phyloP scores from a whole-genome alignment of 2,113 vertebrate species.

The Podarcis raffonei region DNA sequence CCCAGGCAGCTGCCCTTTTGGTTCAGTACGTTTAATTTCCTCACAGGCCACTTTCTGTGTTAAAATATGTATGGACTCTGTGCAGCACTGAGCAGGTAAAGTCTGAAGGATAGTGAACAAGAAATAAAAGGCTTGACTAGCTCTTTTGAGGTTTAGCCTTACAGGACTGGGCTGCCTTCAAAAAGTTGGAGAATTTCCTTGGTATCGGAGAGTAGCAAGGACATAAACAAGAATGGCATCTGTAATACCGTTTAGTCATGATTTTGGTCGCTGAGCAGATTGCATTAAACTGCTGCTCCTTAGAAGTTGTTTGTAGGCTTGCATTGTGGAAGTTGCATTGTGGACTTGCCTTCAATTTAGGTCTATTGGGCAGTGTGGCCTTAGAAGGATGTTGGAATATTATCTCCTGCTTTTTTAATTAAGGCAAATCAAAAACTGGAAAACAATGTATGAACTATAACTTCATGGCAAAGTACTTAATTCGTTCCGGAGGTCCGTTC shows the following conservation, averaged over 20 bases:
- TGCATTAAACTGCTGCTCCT: background rate
- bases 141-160: background rate
- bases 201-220: background rate
- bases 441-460: background rate
- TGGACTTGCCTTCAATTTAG: background rate
- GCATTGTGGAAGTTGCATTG: too few relatives aligned
- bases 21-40: background rate
- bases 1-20: slow-evolving; percentile 16
- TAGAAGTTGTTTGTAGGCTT: background rate
- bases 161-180: background rate
- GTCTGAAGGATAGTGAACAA: background rate
- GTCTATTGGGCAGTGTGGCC: background rate
- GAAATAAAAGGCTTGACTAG: slow-evolving; percentile 12
- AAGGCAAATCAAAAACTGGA: background rate
- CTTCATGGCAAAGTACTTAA: background rate
- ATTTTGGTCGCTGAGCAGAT: background rate
- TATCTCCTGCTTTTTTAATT: background rate
- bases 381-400: background rate
- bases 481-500: too few relatives aligned
- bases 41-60: background rate
- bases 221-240: background rate
- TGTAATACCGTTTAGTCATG: rapidly evolving
- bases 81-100: background rate
- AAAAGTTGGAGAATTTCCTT: background rate
- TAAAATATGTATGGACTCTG: slow-evolving; percentile 7